These are phyloP conservation scores for Actinia equina DNA, from an alignment of 64 coral and sea anemone genomes.

Conservation along the genomic window DNA sequence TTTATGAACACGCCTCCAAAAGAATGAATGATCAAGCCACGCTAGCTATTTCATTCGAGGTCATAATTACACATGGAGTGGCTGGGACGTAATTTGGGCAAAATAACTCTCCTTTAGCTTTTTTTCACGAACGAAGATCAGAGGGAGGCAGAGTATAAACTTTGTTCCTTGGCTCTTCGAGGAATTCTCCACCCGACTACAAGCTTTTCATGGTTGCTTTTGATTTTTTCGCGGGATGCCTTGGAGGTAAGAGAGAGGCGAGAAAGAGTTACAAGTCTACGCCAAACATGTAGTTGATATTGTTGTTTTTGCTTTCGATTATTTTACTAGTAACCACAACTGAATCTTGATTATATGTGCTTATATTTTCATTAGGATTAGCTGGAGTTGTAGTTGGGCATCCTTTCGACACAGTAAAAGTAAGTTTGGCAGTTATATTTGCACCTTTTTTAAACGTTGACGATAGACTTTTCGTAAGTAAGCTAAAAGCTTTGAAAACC, in stretches of 20 bases:
- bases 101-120: background rate
- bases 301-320: background rate
- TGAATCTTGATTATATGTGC: background rate
- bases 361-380: slow-evolving; percentile 54
- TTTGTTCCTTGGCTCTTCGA: background rate
- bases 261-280: background rate
- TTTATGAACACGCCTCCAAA: background rate
- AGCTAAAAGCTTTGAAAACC: too few relatives aligned
- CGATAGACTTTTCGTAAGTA: too few relatives aligned
- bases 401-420: slow-evolving; percentile 99
- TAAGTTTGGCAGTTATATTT: slow-evolving; percentile 21
- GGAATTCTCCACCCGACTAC: background rate
- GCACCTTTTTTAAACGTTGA: background rate
- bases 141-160: background rate
- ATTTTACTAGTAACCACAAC: background rate
- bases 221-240: slow-evolving; percentile 78
- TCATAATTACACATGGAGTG: background rate
- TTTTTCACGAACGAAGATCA: background rate
- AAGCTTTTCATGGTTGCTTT: slow-evolving; percentile 51
- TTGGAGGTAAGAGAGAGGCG: slow-evolving; percentile 56
- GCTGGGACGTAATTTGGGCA: background rate
- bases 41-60: too few relatives aligned
- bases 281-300: background rate
- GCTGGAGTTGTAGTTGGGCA: slow-evolving; percentile 92
- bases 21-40: background rate